Evolutionary conservation across 2,888 invertebrate species (phyloP), one percentile per base, ranked within the genome.

Genomic region (Lomographa bimaculata): DNA sequence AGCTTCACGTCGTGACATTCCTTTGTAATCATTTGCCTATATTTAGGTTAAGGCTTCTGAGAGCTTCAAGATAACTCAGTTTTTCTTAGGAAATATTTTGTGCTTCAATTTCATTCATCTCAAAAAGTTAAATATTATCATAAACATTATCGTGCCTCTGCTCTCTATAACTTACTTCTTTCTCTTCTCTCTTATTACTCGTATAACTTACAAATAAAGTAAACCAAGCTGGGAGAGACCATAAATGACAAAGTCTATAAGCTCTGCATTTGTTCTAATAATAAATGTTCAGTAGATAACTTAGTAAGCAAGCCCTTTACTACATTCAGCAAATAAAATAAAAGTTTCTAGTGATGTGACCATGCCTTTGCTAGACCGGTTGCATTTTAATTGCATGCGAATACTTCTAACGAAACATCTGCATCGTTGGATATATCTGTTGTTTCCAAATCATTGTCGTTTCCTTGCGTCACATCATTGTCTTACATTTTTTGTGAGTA

Each of bases 1-100:
- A 70, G 70, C 79, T 77, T 84, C 85, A 86, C 83, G 84, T 84
- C 85, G 87, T 84, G 85, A 83, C 85, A 86, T 85, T 82, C 87
- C 84, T 74, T 75, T 75, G 79, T 84, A 83, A 87, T 80, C 71
- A 74, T 75, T 70, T 57, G 60, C 57, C 65, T 60, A 64, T 79
- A 86, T 84, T 75, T 85, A 60, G 86, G 87, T 85, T 83, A 85
- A 86, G 87, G 87, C 71, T 77, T 61, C 58, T 71, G 68, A 71
- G 25, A 21, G 26, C 73, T 78, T 30, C 72, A 64, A 68, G 68
- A 71, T 32, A 42, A 35, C 24, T 29, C 12, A 25, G 11, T 36
- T 33, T 42, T 43, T 36, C 26, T 27, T 37, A 11, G 7, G 30
- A 42, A 42, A 32, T 43, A 65, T 64, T 61, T 55, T 53, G 57